Evolutionary conservation across 2,888 invertebrate genomes (phyloP), one percentile per base, ranked within the genome.

Genomic region (Mesochorus sp.): DNA sequence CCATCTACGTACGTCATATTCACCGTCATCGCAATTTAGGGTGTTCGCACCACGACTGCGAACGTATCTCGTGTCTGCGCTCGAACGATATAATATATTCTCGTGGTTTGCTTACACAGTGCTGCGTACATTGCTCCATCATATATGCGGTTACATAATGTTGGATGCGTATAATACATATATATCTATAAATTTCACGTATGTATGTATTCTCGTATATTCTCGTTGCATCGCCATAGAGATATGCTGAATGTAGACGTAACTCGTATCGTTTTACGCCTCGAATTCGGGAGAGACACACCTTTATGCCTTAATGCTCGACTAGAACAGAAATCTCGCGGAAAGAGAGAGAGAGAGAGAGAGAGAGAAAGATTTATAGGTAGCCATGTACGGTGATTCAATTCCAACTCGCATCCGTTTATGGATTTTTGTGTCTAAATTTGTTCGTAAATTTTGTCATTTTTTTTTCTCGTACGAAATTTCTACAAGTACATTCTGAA

Each of bases 1-100:
- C 71, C 80, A 57, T 37, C 59, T 51, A 76, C 67, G 75, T 72
- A 66, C 78, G 66, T 80, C 80, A 76, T 78, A 73, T 76, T 61
- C 71, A 53, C 42, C 61, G 64, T 72, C 59, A 59, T 64, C 55
- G 75, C 75, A 76, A 80, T 80, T 79, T 80, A 72, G 71, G 64
- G n/a, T 64, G 51, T 61, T 31, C 51, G 67, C 72, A 72, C 71
- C 28, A 55, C n/a, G n/a, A 76, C 61, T 26, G n/a, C n/a, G 47
- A 70, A 62, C 66, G 55, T 53, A 67, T 64, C 55, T 37, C 53
- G 24, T 44, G 62, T 61, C 34, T 14, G 37, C 59, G 49, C 64
- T 61, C 74, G 44, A 34, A 34, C 68, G 64, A 68, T 64, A 55
- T 64, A 73, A 78, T 78, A 70, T 73, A 70, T 78, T 73, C 73